phyloP scores from a whole-genome alignment of 2,113 vertebrate genomes.

The Oncorhynchus keta region DNA sequence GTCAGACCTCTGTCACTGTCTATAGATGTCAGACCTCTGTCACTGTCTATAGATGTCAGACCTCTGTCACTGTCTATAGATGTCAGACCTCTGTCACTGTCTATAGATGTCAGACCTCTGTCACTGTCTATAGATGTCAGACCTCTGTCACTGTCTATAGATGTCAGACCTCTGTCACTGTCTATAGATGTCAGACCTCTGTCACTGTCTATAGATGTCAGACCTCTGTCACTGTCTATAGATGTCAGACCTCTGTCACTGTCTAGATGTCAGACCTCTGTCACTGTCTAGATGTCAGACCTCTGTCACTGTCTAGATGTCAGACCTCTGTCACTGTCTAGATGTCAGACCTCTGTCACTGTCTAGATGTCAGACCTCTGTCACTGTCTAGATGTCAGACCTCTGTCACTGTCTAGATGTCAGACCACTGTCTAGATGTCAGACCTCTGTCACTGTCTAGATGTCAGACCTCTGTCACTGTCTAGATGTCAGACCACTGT shows the following conservation, averaged over 20 bases:
- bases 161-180: too few relatives aligned
- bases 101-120: too few relatives aligned
- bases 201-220: too few relatives aligned
- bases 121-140: too few relatives aligned
- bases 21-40: too few relatives aligned
- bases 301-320: too few relatives aligned
- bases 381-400: neutral
- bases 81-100: neutral
- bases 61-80: neutral
- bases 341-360: fast-evolving
- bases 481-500: too few relatives aligned
- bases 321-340: fast-evolving
- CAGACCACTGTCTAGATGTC: neutral
- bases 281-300: neutral
- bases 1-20: neutral
- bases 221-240: neutral
- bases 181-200: neutral
- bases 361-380: neutral
- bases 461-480: too few relatives aligned
- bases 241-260: fast-evolving
- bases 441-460: neutral
- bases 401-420: too few relatives aligned
- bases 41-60: neutral
- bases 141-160: too few relatives aligned
- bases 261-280: neutral